Conservation (phyloP, 2,797 vertebrate genomes). For the Eremophila alpestris region DNA sequence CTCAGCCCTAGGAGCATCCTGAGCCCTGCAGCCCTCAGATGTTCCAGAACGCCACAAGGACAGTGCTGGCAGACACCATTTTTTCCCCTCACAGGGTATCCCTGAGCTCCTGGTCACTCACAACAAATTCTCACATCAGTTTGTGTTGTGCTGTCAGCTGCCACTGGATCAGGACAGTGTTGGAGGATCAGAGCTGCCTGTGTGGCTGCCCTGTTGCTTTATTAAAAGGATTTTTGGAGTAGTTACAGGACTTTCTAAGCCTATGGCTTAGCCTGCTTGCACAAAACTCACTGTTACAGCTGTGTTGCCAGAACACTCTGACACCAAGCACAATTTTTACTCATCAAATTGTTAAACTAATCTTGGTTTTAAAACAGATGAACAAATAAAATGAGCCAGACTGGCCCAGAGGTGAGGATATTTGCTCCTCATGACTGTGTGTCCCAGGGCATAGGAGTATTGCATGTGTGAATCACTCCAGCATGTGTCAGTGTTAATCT, state of each 20-base stretch:
- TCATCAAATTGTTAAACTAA: neutral
- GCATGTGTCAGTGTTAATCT: neutral
- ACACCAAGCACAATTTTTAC: neutral
- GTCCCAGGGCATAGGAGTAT: neutral
- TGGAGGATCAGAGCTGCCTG: neutral
- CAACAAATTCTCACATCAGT: neutral
- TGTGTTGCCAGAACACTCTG: neutral
- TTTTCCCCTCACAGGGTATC: fast-evolving
- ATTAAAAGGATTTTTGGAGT: neutral
- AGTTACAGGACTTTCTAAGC: neutral
- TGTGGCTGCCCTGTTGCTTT: neutral
- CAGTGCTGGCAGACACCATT: fast-evolving
- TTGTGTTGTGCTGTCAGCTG: neutral
- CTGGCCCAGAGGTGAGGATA: neutral
- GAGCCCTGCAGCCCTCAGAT: neutral
- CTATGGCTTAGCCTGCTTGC: neutral
- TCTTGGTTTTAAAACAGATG: neutral
- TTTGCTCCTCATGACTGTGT: neutral
- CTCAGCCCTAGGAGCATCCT: neutral
- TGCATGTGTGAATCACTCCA: neutral
- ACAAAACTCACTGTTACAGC: neutral
- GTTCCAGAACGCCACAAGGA: neutral
- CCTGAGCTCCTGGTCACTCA: neutral
- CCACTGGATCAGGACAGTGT: neutral
- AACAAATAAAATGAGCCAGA: neutral